Conservation (phyloP, 2,888 invertebrate genomes). For the Oxytorus armatus region DNA sequence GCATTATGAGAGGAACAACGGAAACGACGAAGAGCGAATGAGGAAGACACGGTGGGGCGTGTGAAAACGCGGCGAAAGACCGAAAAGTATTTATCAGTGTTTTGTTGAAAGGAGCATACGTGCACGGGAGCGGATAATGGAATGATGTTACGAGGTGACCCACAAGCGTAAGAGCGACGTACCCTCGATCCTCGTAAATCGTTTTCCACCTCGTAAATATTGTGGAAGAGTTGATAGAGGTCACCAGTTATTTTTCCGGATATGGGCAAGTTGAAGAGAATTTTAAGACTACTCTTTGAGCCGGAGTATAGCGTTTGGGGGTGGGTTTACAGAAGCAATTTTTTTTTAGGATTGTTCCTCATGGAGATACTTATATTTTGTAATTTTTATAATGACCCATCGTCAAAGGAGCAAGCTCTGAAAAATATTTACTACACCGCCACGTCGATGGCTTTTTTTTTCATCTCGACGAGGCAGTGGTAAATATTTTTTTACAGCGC, state of each 20-base stretch:
- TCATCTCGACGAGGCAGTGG: too few species aligned
- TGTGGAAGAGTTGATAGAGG: constrained; percentile 38
- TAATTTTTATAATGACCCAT: too few species aligned
- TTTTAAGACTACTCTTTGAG: constrained; percentile 7
- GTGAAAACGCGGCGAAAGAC: neutral
- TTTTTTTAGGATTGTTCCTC: too few species aligned
- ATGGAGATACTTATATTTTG: too few species aligned
- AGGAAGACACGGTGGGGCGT: neutral
- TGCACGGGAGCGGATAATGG: constrained; percentile 20
- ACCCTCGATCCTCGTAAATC: constrained; percentile 69
- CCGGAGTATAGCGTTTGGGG: too few species aligned
- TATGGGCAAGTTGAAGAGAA: constrained; percentile 15
- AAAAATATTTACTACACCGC: too few species aligned
- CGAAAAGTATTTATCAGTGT: neutral
- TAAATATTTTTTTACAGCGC: too few species aligned
- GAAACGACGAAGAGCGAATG: neutral
- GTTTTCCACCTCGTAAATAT: constrained; percentile 72
- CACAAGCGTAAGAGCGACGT: constrained; percentile 26
- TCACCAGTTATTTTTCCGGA: constrained; percentile 67
- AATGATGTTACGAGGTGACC: constrained; percentile 28
- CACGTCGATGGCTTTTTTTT: too few species aligned
- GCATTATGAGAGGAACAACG: neutral
- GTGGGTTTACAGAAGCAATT: too few species aligned
- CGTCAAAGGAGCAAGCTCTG: too few species aligned
- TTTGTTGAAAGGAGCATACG: neutral